Evolutionary conservation across 2,797 vertebrate species (phyloP).

Genomic region (Peromyscus eremicus): DNA sequence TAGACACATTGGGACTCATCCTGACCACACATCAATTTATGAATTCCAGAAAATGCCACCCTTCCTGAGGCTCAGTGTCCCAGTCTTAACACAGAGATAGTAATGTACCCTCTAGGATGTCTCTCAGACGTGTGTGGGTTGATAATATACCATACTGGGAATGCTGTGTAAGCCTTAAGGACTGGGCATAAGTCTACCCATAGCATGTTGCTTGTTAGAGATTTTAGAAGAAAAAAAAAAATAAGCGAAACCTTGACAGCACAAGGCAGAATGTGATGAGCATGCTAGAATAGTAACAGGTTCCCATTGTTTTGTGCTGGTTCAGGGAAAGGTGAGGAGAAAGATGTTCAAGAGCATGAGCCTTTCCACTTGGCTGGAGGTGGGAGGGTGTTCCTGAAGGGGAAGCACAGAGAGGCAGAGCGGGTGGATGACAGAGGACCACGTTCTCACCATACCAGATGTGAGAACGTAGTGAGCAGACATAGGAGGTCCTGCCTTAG

Average conservation of each 20-base stretch:
- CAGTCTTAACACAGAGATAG: fast-evolving
- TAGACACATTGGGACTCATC: not conserved
- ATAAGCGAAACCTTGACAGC: not conserved
- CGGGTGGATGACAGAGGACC: not conserved
- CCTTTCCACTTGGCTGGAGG: not conserved
- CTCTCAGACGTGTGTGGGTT: fast-evolving
- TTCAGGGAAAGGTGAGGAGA: not conserved
- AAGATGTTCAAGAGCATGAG: not conserved
- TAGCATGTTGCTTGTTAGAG: not conserved
- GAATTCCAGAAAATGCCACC: not conserved
- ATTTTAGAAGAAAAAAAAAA: not conserved
- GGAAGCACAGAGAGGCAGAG: not conserved
- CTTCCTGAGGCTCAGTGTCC: fast-evolving
- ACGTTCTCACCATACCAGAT: fast-evolving
- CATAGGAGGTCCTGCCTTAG: not conserved
- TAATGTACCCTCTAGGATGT: not conserved
- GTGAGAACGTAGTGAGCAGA: fast-evolving
- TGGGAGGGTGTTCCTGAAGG: fast-evolving
- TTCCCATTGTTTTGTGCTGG: not conserved
- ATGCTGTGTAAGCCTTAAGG: not conserved
- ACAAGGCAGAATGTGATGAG: not conserved
- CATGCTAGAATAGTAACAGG: not conserved
- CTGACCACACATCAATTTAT: not conserved
- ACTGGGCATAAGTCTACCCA: not conserved
- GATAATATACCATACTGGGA: too few species aligned